Base-by-base conservation (phyloP, 2,888 invertebrate species). In the Drepana falcataria region DNA sequence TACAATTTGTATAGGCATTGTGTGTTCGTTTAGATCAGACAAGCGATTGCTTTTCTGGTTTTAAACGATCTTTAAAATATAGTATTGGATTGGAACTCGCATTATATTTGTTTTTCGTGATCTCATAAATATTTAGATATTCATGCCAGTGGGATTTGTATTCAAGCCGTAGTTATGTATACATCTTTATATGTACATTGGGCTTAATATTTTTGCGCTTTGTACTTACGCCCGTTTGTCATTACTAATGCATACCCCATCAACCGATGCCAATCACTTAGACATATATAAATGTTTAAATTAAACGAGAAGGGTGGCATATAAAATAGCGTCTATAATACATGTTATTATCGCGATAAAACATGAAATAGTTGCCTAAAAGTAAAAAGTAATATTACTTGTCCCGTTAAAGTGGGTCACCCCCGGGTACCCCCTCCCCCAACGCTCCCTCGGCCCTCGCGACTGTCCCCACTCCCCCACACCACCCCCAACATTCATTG, bases 301-400 rank as follows among this genome's bases (percentile, higher is more conserved):
- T 44, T 44, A 44, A 44, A 9, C 9, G 44, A 9, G 44, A 44
- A 9, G 7, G 44, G 44, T 44, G 9, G 37, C 3, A 37, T 37
- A 3, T 4, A 37, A 44, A 44, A 44, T 9, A 44, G 3, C 7
- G 44, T 9, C 9, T 44, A 48, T 73, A 69, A 76, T 83, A 78
- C 78, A 82, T 84, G 80, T 86, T 87, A 87, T 87, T 83, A 88
- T 87, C 81, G 78, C 83, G 83, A 86, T 89, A 89, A 87, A 90
- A 90, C 85, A 83, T 88, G 87, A 89, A 90, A 90, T 91, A 91
- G 90, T 90, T 91, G 90, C 90, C 90, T 89, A 90, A 91, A 90
- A 90, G 90, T 91, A 91, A 89, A 91, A 91, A 91, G 91, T 91
- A 91, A 91, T 91, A 91, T 91, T 90, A 90, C 91, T 90, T 90